Base-by-base conservation (phyloP, 2,113 vertebrate species). In the Mobula birostris region DNA sequence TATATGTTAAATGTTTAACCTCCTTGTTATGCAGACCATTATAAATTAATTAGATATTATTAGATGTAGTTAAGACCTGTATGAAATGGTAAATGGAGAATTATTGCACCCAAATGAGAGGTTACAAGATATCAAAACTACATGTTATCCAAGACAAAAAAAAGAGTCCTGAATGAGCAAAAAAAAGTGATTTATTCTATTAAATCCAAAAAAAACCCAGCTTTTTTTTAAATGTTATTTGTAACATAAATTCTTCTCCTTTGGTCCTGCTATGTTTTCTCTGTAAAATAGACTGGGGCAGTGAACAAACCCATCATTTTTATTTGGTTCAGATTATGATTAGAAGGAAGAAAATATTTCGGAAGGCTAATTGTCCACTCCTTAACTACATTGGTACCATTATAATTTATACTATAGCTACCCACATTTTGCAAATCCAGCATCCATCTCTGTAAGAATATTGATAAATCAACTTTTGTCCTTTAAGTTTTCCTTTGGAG, bases 21-120 rank as follows among this genome's bases (percentile, higher is more conserved):
- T 74, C 36, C 91, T 48, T 93, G 91, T 72, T 76, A 93, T 32
- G 72, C 91, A 93, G 24, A 74, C 70, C 21, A 74, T 93, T 93
- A 48, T 93, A 93, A 93, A 76, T 93, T 93, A 76, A 93, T 93
- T 93, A 93, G 70, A 48, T 93, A 56, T 56, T 93, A 74, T 93
- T 93, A 93, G 36, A 70, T 56, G 91, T 40, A 93, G 91, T 74
- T 56, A 74, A 93, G 91, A 74, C 68, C 9, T 74, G 68, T 56
- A 74, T 74, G 70, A 74, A 87, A 58, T 87, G 83, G 27, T 87
- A 87, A 58, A 93, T 56, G 40, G 91, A 74, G 68, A 93, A 93
- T 93, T 93, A 93, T 93, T 93, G 70, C 68, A 93, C 91, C 70
- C 70, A 56, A 74, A 48, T 56, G 70, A 93, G 72, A 93, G 72